Conservation (phyloP, 2,888 invertebrate species). For the Cacoxenus indagator region DNA sequence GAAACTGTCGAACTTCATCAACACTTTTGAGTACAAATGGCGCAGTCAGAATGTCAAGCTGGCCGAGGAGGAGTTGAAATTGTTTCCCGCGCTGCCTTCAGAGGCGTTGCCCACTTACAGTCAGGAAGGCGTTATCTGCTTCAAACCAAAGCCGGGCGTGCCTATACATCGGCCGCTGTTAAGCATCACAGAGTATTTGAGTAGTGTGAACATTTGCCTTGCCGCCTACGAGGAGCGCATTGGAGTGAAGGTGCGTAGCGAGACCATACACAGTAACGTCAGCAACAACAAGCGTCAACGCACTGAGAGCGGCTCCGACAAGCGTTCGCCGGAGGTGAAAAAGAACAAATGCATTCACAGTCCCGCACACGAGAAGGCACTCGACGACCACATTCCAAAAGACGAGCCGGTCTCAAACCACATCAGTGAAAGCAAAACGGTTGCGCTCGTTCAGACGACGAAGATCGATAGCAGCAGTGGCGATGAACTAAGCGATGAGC, state of each 20-base stretch:
- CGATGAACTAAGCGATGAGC: slow-evolving; percentile 60
- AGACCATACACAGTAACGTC: slow-evolving; percentile 59
- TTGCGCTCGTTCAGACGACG: no score
- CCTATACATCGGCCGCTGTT: slow-evolving; percentile 80
- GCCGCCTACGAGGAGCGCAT: slow-evolving; percentile 82
- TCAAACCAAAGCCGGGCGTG: slow-evolving; percentile 75
- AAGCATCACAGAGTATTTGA: slow-evolving; percentile 82
- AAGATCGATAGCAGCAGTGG: slow-evolving; percentile 43
- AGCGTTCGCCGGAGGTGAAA: slow-evolving; percentile 71
- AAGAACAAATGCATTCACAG: slow-evolving; percentile 66
- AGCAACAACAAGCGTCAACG: slow-evolving; percentile 71
- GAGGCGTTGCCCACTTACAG: slow-evolving; percentile 12
- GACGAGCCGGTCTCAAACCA: slow-evolving; percentile 8
- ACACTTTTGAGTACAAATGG: slow-evolving; percentile 85
- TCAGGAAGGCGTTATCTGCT: slow-evolving; percentile 62
- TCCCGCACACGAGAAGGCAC: slow-evolving; percentile 40
- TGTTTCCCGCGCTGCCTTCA: slow-evolving; percentile 32
- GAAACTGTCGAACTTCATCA: slow-evolving; percentile 79
- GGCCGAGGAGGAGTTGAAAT: slow-evolving; percentile 55
- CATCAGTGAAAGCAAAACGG: neutral
- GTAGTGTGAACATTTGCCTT: slow-evolving; percentile 83
- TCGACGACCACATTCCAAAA: slow-evolving; percentile 34
- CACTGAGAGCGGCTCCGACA: slow-evolving; percentile 76
- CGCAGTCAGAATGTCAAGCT: slow-evolving; percentile 72
- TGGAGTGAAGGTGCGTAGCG: slow-evolving; percentile 73